These are phyloP conservation scores for Etheostoma cragini DNA, from an alignment of 2,113 vertebrate genomes.

Conservation along the genomic window DNA sequence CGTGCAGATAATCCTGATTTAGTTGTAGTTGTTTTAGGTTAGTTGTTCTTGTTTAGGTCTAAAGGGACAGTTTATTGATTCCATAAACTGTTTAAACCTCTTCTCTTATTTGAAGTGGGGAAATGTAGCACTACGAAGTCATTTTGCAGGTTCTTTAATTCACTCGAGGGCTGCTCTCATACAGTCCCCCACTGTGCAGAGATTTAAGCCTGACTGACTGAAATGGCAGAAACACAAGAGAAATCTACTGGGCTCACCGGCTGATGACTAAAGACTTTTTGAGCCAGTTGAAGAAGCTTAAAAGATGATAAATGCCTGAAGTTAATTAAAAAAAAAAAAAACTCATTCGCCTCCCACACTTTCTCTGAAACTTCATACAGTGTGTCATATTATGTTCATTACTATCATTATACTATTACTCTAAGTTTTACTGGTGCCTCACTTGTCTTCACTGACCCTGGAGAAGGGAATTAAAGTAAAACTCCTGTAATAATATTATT, in stretches of 20 bases:
- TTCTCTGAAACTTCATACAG: not conserved
- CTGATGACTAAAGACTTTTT: slow-evolving; percentile 18
- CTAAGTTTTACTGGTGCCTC: not conserved
- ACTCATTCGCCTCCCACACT: not conserved
- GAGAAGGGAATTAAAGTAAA: not conserved
- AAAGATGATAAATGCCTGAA: slow-evolving; percentile 15
- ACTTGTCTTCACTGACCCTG: not conserved
- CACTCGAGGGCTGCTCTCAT: not conserved
- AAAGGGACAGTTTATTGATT: not conserved
- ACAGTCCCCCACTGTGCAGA: not conserved
- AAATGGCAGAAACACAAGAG: not conserved
- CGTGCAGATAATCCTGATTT: no score
- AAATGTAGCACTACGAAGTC: not conserved
- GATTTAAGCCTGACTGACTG: slow-evolving; percentile 51
- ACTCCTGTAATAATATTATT: not conserved
- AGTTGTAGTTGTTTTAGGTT: no score
- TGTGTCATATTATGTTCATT: not conserved
- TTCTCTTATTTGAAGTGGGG: not conserved
- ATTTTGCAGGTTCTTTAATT: slow-evolving; percentile 22
- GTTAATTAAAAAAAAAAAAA: slow-evolving; percentile 11
- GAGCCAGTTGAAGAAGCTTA: slow-evolving; percentile 12
- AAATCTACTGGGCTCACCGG: slow-evolving; percentile 14
- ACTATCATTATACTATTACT: no score
- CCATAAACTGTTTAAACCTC: not conserved
- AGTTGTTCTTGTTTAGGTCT: not conserved